Evolutionary conservation across 2,888 invertebrate genomes (phyloP).

Genomic region (Drosophila demipolita): DNA sequence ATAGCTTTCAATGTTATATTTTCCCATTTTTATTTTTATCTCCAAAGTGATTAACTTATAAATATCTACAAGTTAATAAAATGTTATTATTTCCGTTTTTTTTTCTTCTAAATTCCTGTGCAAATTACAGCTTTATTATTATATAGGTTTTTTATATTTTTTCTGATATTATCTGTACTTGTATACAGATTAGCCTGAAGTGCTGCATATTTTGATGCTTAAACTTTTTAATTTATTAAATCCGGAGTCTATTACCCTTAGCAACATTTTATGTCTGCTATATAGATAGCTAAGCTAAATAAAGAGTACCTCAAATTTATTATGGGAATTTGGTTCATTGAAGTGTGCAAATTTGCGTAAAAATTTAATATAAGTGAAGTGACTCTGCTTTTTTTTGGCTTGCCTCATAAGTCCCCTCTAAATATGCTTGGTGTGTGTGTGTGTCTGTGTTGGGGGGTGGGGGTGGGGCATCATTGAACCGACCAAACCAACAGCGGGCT

Average conservation of each 20-base stretch:
- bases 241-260: constrained; percentile 48
- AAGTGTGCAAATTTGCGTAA: constrained; percentile 58
- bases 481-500: constrained; percentile 50
- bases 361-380: constrained; percentile 58
- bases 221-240: constrained; percentile 36
- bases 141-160: background rate
- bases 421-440: constrained; percentile 1
- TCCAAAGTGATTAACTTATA: background rate
- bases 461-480: constrained; percentile 39
- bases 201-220: constrained; percentile 29
- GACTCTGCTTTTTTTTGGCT: constrained; percentile 34
- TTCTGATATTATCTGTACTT: background rate
- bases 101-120: background rate
- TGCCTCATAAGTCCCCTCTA: constrained; percentile 38
- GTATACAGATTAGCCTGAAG: background rate
- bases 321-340: constrained; percentile 45
- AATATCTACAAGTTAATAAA: background rate
- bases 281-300: constrained; percentile 32
- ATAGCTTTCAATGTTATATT: background rate
- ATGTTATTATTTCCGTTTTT: background rate
- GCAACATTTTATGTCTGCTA: constrained; percentile 59
- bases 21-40: background rate
- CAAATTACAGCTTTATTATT: background rate
- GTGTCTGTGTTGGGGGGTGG: no score
- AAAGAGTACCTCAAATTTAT: constrained; percentile 62